Base-by-base conservation (phyloP, 2,888 invertebrate species). In the Xestia sexstrigata region DNA sequence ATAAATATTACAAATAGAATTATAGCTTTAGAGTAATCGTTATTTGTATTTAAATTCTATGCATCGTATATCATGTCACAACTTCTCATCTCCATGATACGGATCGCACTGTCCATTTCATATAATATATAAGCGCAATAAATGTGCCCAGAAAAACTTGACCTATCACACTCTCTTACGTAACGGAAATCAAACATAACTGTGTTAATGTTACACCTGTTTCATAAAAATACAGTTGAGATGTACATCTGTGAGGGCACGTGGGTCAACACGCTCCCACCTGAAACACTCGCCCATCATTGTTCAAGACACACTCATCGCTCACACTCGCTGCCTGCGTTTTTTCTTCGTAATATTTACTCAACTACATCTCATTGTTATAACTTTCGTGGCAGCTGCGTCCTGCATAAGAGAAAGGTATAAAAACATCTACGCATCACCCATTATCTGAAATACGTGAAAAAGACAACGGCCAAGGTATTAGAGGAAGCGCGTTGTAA, bases 271-370 rank as follows among this genome's bases (percentile, higher is more conserved):
- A 90, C 87, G 89, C 89, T 85, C 82, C 87, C 95, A 95, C 94
- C 95, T 95, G 94, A 92, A 90, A 88, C 90, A 90, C 89, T 92
- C 92, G 90, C 89, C 89, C 89, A 92, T 93, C 92, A 95, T 95
- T 95, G 95, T 95, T 94, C 93, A 78, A 80, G 84, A 86, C 77
- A 92, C 92, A 94, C 89, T 95, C 95, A 95, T 94, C 93, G 91
- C 86, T 83, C 84, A 91, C 88, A 89, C 91, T 88, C 90, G 93
- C 91, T 88, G 88, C 90, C 88, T 91, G 84, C 89, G 84, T 89
- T 89, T 93, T 91, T 92, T 93, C 93, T 93, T 88, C 83, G 89
- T 89, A 89, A 90, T 94, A 92, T 93, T 94, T 93, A 93, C 91
- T 88, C 91, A 90, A 87, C 86, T 82, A 89, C 91, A 90, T 90